Percentiles rank a stretch among this genome's conserved stretches.
Conservation (phyloP, 2,797 vertebrate species). For the Botia almorhae region DNA sequence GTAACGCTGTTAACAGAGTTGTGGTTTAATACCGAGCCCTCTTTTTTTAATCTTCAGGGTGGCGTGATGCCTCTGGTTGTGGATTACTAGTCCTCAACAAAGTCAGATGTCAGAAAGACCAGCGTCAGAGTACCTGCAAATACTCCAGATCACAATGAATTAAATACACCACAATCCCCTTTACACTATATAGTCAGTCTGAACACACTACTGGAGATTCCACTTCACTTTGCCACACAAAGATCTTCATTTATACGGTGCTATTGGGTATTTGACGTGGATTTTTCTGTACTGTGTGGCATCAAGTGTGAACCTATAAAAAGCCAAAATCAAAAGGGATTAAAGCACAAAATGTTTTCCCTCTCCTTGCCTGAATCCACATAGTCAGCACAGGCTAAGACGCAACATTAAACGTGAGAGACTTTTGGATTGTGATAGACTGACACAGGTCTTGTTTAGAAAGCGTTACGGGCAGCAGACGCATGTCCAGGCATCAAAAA, state of each 20-base stretch:
- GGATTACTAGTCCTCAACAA: constrained; percentile 57
- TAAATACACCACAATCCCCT: constrained; percentile 30
- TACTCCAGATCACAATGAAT: constrained; percentile 43
- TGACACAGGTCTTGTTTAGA: not conserved
- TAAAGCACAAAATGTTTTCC: not conserved
- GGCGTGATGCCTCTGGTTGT: constrained; percentile 50
- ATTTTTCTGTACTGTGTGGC: not conserved
- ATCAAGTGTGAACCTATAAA: constrained; percentile 10
- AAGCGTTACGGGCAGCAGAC: not conserved
- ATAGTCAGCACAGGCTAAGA: constrained; percentile 4
- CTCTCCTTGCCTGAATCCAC: constrained; percentile 6
- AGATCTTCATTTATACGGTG: not conserved
- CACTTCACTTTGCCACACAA: not conserved
- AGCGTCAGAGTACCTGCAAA: constrained; percentile 44
- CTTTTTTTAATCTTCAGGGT: constrained; percentile 56
- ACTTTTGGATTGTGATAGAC: not conserved
- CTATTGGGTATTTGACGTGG: constrained; percentile 17
- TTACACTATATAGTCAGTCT: not conserved
- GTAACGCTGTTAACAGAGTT: constrained; percentile 50
- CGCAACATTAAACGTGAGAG: not conserved
- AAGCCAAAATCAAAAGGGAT: not conserved
- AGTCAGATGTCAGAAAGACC: constrained; percentile 52
- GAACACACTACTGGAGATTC: not conserved
- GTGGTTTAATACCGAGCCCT: constrained; percentile 55
- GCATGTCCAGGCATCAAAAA: constrained; percentile 14